Conservation (phyloP, 2,113 vertebrate species). For the Corythornis cristatus region DNA sequence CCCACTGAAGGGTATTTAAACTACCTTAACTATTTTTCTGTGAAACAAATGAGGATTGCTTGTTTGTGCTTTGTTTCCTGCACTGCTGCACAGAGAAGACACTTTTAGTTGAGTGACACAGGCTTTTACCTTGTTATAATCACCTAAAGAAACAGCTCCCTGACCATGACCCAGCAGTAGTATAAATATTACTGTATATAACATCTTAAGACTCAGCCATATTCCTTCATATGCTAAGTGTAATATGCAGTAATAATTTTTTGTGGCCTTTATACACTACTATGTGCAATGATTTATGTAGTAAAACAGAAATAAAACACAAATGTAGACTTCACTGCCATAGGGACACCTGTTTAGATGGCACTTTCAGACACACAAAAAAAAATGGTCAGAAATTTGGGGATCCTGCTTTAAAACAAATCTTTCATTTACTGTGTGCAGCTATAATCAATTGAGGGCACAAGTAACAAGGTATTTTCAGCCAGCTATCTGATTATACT, state of each 20-base stretch:
- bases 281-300: background rate
- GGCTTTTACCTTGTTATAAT: background rate
- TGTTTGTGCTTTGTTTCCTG: background rate
- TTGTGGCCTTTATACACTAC: background rate
- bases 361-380: background rate
- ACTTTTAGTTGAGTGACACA: accelerated
- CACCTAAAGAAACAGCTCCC: background rate
- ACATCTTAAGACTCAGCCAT: background rate
- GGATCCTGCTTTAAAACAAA: background rate
- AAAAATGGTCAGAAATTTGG: background rate
- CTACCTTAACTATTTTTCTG: background rate
- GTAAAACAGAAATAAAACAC: background rate
- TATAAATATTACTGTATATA: background rate
- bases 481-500: background rate
- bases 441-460: background rate
- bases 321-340: background rate
- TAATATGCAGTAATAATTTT: background rate
- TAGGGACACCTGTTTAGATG: background rate
- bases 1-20: background rate
- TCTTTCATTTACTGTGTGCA: background rate
- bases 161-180: background rate
- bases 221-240: background rate
- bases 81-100: background rate
- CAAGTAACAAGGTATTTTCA: background rate
- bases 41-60: background rate